A percentile compares a stretch with the other conserved stretches of the same genome.
phyloP scores from a whole-genome alignment of 2,888 invertebrate species.

The Ditula angustiorana region DNA sequence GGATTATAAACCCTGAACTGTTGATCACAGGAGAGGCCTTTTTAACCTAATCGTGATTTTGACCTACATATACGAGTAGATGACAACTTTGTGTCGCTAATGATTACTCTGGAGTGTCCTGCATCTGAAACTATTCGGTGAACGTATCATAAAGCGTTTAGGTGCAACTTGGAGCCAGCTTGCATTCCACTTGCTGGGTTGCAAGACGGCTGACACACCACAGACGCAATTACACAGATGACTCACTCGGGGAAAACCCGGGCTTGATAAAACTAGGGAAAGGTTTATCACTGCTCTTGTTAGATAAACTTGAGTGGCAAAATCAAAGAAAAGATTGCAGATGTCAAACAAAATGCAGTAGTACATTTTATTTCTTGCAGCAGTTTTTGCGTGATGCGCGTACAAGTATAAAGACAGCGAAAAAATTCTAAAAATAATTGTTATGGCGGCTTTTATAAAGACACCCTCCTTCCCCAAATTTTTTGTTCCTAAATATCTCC shows the following conservation, averaged over 20 bases:
- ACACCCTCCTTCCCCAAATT: too few species aligned
- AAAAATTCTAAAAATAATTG: too few species aligned
- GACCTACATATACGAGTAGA: neutral
- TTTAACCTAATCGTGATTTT: too few species aligned
- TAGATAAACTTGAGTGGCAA: neutral
- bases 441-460: too few species aligned
- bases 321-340: too few species aligned
- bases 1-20: too few species aligned
- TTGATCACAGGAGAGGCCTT: too few species aligned
- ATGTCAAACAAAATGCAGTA: too few species aligned
- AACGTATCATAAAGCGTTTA: constrained; percentile 35
- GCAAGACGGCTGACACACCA: constrained; percentile 53
- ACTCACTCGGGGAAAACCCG: neutral
- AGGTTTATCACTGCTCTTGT: neutral
- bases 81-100: constrained; percentile 1
- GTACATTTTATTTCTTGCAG: too few species aligned
- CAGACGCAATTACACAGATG: constrained; percentile 44
- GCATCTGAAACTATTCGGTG: constrained; percentile 6
- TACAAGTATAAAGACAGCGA: too few species aligned
- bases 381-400: too few species aligned
- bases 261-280: neutral
- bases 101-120: constrained; percentile 16
- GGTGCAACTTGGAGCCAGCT: constrained; percentile 44
- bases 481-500: too few species aligned
- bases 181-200: constrained; percentile 52